Percentiles rank a stretch among this genome's conserved stretches.
Conservation (phyloP, 2,888 invertebrate genomes). For the Microctonus aethiopoides region DNA sequence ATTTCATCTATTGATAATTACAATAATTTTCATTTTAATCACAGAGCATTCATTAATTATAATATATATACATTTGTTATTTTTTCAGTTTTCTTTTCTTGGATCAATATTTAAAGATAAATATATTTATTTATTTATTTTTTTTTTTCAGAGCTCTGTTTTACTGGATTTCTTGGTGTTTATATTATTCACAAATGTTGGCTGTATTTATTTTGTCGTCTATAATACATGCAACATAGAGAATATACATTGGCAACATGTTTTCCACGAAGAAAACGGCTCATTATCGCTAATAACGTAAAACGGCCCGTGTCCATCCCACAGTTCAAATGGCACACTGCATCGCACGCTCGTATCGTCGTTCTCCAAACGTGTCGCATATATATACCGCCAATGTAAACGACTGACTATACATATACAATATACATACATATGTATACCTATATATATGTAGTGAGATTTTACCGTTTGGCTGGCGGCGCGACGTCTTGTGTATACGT, state of each 20-base stretch:
- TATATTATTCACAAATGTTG: neutral
- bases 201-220: neutral
- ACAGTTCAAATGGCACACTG: conserved; percentile 24
- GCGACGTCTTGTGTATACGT: neutral
- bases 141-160: too few relatives aligned
- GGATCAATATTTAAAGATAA: too few relatives aligned
- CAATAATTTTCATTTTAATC: too few relatives aligned
- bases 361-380: conserved; percentile 22
- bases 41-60: too few relatives aligned
- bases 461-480: conserved; percentile 16
- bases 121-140: too few relatives aligned
- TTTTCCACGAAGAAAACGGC: conserved; percentile 42
- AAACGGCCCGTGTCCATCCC: conserved; percentile 36
- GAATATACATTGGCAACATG: neutral
- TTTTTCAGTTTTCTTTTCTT: too few relatives aligned
- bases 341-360: conserved; percentile 1
- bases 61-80: too few relatives aligned
- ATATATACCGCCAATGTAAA: conserved; percentile 19
- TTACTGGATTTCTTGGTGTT: too few relatives aligned
- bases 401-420: too few relatives aligned
- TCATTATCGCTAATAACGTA: conserved; percentile 60
- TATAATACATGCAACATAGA: neutral
- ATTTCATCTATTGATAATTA: too few relatives aligned
- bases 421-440: too few relatives aligned
- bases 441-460: conserved; percentile 9